Base-by-base conservation (phyloP, 2,113 vertebrate species). In the Brachionichthys hirsutus region DNA sequence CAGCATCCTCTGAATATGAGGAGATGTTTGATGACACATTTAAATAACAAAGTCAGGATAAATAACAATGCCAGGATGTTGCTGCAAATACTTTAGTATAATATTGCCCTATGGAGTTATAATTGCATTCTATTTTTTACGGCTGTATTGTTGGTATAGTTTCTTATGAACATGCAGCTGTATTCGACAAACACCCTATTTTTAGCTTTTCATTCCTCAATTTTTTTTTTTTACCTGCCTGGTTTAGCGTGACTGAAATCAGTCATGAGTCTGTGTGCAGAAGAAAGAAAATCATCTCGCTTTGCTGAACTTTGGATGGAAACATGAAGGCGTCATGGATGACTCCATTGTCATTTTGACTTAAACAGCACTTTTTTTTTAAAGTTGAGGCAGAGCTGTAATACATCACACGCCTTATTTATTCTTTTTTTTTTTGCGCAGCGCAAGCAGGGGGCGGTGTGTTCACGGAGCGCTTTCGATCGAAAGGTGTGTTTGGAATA, bases 11-110 rank as follows among this genome's bases (percentile, higher is more conserved):
- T 67, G 45, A 72, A 67, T n/a, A 75, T 58, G 34, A 54, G 30
- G 68, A 67, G 64, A 65, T 72, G 73, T 70, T 64, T 38, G 18
- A 52, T 63, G 46, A 74, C 52, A 51, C 62, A n/a, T 52, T 54
- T 43, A 46, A 59, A 51, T n/a, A n/a, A n/a, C n/a, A n/a, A n/a
- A n/a, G n/a, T n/a, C 24, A 20, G 24, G 42, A 24, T 51, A 62
- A 30, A 54, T 45, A 35, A 45, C 14, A 34, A n/a, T 19, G 19
- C 51, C 36, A 20, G 43, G 62, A 36, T 17, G 48, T 16, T 12
- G 14, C 10, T 44, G 22, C 13, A 41, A 20, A 57, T 12, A 17
- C 7, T 48, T 36, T 43, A 20, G 46, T 17, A 14, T 30, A 30
- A 30, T 30, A 30, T 30, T 57, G 5, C 0, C 51, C 35, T 48